phyloP scores from a whole-genome alignment of 2,797 vertebrate species.

The Propithecus deckenii region DNA sequence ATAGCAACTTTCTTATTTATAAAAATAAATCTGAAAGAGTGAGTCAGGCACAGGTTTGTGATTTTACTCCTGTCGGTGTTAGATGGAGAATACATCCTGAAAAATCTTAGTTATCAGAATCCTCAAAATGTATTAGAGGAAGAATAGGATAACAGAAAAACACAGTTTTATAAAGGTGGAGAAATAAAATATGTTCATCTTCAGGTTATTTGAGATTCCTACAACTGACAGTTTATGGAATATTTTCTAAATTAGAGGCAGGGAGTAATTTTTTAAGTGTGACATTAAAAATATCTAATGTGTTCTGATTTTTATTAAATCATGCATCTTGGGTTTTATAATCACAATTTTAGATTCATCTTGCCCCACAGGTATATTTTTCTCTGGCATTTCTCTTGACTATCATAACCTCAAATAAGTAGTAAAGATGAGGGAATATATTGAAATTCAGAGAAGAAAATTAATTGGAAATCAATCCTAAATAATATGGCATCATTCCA shows the following conservation, averaged over 20 bases:
- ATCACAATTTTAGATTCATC: background rate
- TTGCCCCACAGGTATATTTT: background rate
- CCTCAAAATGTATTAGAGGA: background rate
- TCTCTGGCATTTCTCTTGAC: background rate
- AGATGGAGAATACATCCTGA: background rate
- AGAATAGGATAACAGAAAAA: background rate
- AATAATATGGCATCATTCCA: background rate
- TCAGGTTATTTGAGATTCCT: background rate
- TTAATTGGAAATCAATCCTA: slow-evolving; percentile 35
- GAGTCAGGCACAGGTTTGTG: background rate
- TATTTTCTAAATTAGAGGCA: background rate
- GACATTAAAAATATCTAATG: background rate
- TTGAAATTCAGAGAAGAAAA: background rate
- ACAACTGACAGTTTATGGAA: background rate
- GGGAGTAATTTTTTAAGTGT: background rate
- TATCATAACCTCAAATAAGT: background rate
- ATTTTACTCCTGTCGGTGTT: background rate
- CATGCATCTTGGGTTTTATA: background rate
- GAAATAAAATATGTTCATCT: background rate
- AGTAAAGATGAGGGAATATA: background rate
- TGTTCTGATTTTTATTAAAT: slow-evolving; percentile 10
- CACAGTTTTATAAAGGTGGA: background rate
- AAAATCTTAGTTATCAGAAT: background rate
- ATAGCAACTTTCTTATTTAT: slow-evolving; percentile 50
- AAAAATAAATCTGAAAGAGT: slow-evolving; percentile 43